Conservation (phyloP, 92 coral and sea anemone species). For the Micromussa lordhowensis region DNA sequence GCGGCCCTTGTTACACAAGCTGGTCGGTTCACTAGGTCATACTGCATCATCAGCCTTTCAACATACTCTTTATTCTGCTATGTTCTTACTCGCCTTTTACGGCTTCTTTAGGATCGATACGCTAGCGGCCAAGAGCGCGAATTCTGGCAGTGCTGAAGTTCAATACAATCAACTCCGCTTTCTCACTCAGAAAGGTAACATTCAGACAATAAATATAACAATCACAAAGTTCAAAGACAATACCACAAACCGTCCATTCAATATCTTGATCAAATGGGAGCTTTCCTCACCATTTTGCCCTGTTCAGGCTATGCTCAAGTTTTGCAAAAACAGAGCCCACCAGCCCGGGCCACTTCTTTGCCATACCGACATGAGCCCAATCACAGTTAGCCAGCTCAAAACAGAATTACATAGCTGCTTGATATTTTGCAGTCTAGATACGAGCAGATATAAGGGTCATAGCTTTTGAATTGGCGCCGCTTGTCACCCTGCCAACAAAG, state of each 20-base stretch:
- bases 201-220: too few relatives aligned
- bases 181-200: too few relatives aligned
- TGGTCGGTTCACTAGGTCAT: background rate
- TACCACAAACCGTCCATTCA: background rate
- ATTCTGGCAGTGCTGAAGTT: constrained; percentile 5
- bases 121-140: constrained; percentile 32
- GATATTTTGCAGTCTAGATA: too few relatives aligned
- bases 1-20: background rate
- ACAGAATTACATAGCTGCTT: background rate
- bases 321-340: background rate
- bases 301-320: background rate
- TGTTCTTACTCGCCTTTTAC: constrained; percentile 34
- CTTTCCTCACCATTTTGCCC: background rate
- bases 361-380: background rate
- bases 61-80: background rate
- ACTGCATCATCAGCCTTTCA: constrained; percentile 10
- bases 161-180: too few relatives aligned
- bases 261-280: background rate
- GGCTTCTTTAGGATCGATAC: too few relatives aligned
- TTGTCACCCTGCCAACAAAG: too few relatives aligned
- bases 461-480: background rate
- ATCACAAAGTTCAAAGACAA: constrained; percentile 8
- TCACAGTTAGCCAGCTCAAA: background rate
- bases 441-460: background rate
- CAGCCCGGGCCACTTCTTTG: background rate